Percentiles rank a stretch among this genome's conserved stretches.
phyloP scores from a whole-genome alignment of 2,888 invertebrate genomes.

The Heliconius erato region DNA sequence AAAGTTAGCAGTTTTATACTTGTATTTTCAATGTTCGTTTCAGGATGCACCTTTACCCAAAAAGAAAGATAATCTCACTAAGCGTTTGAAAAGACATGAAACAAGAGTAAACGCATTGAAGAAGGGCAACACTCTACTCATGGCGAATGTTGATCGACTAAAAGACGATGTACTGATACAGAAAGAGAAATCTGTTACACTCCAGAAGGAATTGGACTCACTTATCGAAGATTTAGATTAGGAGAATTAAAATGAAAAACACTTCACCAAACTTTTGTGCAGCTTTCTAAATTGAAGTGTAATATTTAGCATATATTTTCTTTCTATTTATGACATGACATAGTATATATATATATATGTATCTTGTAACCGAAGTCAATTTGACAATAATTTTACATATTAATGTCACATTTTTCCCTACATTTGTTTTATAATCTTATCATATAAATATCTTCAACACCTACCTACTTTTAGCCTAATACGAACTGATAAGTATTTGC shows the following conservation, averaged over 20 bases:
- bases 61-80: conserved; percentile 88
- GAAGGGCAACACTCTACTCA: conserved; percentile 94
- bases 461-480: neutral
- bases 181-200: conserved; percentile 90
- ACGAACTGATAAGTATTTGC: neutral
- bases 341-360: neutral
- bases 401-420: neutral
- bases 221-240: conserved; percentile 94
- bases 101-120: conserved; percentile 91
- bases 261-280: conserved; percentile 1
- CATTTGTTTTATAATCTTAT: neutral
- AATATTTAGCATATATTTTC: neutral
- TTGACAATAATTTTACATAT: neutral
- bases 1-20: too few relatives aligned
- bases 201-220: conserved; percentile 94
- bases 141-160: conserved; percentile 94
- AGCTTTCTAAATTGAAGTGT: conserved; percentile 18
- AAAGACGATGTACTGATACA: conserved; percentile 95
- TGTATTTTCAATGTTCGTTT: conserved; percentile 47
- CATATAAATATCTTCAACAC: neutral
- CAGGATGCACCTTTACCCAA: conserved; percentile 89
- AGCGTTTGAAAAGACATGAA: conserved; percentile 91
- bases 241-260: conserved; percentile 43
- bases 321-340: neutral
- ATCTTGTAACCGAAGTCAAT: neutral